Evolutionary conservation across 2,797 vertebrate genomes (phyloP).

Genomic region (Neosilurus hyrtlii): DNA sequence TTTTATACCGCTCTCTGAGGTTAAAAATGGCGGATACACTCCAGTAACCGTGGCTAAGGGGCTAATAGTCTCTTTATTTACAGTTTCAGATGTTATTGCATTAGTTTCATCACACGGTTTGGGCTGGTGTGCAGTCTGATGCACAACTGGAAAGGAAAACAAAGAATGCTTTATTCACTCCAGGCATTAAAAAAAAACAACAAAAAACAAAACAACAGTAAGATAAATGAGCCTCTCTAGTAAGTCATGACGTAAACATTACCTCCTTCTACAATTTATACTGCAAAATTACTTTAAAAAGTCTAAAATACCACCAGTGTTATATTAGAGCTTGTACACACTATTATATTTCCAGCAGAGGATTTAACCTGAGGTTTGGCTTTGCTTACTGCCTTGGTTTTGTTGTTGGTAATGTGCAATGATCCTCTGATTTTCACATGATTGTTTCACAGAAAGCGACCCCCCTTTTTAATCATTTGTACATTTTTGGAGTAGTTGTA

Average conservation of each 20-base stretch:
- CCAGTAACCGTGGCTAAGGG: neutral
- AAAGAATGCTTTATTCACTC: neutral
- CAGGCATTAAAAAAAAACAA: no score
- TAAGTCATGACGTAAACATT: constrained; percentile 16
- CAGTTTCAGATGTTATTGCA: constrained; percentile 5
- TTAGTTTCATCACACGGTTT: constrained; percentile 10
- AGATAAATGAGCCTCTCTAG: neutral
- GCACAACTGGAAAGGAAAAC: neutral
- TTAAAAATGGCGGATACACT: neutral
- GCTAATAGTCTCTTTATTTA: constrained; percentile 16
- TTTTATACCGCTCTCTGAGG: neutral
- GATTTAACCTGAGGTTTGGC: neutral
- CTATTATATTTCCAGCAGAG: neutral
- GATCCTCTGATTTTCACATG: neutral
- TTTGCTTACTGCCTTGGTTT: neutral
- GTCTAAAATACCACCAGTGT: neutral
- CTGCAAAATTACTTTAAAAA: neutral
- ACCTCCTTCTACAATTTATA: neutral
- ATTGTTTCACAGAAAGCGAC: neutral
- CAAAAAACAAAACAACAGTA: no score
- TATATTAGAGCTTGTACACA: neutral
- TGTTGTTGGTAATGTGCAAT: neutral
- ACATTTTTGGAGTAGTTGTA: neutral
- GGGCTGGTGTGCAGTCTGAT: neutral
- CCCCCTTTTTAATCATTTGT: no score